A percentile compares a stretch with the other conserved stretches of the same genome.
These are phyloP conservation scores for Pelobates fuscus DNA, from an alignment of 2,113 vertebrate species.

Conservation along the genomic window DNA sequence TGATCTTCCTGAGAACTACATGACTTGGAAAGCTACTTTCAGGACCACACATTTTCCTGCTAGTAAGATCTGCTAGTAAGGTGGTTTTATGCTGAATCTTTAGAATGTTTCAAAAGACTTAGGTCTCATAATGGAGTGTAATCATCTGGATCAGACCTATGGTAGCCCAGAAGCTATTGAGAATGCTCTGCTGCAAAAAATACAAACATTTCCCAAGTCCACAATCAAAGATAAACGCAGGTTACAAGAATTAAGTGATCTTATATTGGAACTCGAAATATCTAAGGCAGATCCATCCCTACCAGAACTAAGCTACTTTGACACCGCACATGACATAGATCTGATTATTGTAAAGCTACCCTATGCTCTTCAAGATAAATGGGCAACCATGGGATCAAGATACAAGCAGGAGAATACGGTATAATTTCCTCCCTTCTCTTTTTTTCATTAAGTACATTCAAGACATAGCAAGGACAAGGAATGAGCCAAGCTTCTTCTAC, in stretches of 20 bases:
- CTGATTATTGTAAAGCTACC: constrained; percentile 45
- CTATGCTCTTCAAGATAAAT: constrained; percentile 38
- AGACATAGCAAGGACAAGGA: neutral
- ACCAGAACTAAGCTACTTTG: constrained; percentile 25
- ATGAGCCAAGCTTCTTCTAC: constrained; percentile 1
- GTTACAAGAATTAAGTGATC: constrained; percentile 14
- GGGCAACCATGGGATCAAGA: neutral
- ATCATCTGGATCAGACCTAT: constrained; percentile 47
- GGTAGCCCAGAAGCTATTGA: constrained; percentile 42
- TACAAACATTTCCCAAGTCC: constrained; percentile 35
- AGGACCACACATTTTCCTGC: neutral
- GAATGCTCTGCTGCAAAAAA: constrained; percentile 42
- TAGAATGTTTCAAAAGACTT: constrained; percentile 48
- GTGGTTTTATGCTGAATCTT: constrained; percentile 53
- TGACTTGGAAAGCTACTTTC: neutral
- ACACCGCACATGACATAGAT: constrained; percentile 43
- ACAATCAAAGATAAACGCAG: constrained; percentile 3
- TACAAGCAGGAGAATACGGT: constrained; percentile 41
- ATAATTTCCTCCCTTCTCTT: constrained; percentile 30
- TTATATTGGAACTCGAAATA: neutral
- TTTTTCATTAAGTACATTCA: neutral
- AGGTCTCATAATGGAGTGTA: constrained; percentile 19
- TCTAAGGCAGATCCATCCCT: constrained; percentile 2
- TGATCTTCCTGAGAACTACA: neutral
- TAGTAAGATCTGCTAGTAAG: constrained; percentile 7